Conservation (phyloP, 2,888 invertebrate species). For the Euclidia mi region DNA sequence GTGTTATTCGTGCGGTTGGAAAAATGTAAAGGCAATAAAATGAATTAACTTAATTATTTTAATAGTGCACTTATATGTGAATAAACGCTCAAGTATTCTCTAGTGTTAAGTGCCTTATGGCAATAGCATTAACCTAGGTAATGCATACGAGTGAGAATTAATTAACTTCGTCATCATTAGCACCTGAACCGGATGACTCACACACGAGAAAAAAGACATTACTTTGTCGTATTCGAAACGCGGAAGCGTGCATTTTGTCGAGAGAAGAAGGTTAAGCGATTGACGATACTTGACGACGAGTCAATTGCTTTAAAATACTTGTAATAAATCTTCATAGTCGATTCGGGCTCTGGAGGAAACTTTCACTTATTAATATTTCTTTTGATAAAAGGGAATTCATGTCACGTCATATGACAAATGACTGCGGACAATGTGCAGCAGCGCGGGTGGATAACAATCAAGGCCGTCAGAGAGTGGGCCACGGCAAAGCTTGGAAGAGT, state of each 20-base stretch:
- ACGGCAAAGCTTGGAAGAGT: slow-evolving; percentile 62
- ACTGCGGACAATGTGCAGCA: slow-evolving; percentile 74
- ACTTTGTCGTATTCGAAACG: slow-evolving; percentile 59
- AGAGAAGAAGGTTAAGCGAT: slow-evolving; percentile 70
- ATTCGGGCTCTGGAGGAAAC: slow-evolving; percentile 61
- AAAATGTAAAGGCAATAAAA: not conserved
- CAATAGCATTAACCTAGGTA: slow-evolving; percentile 27
- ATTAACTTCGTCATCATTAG: slow-evolving; percentile 65
- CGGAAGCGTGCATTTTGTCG: slow-evolving; percentile 66
- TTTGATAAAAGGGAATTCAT: slow-evolving; percentile 83
- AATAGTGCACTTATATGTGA: slow-evolving; percentile 9
- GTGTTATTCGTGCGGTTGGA: not conserved
- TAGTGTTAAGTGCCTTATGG: slow-evolving; percentile 14
- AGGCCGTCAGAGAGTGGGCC: slow-evolving; percentile 68
- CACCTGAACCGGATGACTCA: slow-evolving; percentile 66
- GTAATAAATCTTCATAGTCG: slow-evolving; percentile 61
- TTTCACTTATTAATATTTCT: slow-evolving; percentile 80
- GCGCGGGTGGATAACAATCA: slow-evolving; percentile 75
- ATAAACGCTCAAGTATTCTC: slow-evolving; percentile 18
- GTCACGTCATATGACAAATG: slow-evolving; percentile 73
- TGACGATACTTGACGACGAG: slow-evolving; percentile 65
- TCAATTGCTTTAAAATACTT: slow-evolving; percentile 56
- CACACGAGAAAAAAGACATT: slow-evolving; percentile 48
- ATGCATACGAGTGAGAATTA: slow-evolving; percentile 47
- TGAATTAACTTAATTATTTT: slow-evolving; percentile 3